A percentile compares a stretch with the other conserved stretches of the same genome.
Evolutionary conservation across 2,888 invertebrate genomes (phyloP).

Genomic region (Hypselothyrea guttata): DNA sequence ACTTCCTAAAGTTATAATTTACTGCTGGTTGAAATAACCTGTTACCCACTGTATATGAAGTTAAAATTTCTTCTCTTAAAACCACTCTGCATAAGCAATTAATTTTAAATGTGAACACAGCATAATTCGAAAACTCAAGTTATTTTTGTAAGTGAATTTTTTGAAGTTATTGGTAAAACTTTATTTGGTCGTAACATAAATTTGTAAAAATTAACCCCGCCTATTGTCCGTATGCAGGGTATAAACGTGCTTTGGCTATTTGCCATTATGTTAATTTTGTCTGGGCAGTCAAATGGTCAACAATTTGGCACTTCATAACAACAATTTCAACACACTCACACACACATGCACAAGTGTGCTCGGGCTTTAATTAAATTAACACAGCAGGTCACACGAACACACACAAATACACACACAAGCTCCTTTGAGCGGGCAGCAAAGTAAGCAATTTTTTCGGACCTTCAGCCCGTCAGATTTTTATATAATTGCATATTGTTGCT

Average conservation of each 20-base stretch:
- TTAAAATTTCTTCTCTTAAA: too few relatives aligned
- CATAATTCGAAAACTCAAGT: too few relatives aligned
- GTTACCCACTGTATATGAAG: too few relatives aligned
- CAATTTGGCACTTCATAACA: constrained; percentile 59
- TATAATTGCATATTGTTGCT: constrained; percentile 60
- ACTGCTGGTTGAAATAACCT: too few relatives aligned
- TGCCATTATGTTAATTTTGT: constrained; percentile 47
- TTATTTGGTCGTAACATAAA: too few relatives aligned
- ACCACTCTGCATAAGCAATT: too few relatives aligned
- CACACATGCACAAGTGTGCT: constrained; percentile 13
- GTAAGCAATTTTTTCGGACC: constrained; percentile 54
- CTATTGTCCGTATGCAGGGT: too few relatives aligned
- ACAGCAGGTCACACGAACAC: constrained; percentile 58
- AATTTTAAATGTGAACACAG: too few relatives aligned
- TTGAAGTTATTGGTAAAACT: too few relatives aligned
- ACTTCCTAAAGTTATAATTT: too few relatives aligned
- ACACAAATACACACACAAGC: constrained; percentile 24
- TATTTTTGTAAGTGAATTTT: too few relatives aligned
- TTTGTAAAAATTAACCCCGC: too few relatives aligned
- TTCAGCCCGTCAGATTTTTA: constrained; percentile 59
- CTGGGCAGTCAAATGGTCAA: constrained; percentile 40
- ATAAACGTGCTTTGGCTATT: constrained; percentile 12
- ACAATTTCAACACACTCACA: constrained; percentile 29
- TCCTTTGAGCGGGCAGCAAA: constrained; percentile 45
- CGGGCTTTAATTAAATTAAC: constrained; percentile 71